These are phyloP conservation scores for Andrena cerasifolii DNA, from an alignment of 1,140 invertebrate genomes.

Conservation along the genomic window DNA sequence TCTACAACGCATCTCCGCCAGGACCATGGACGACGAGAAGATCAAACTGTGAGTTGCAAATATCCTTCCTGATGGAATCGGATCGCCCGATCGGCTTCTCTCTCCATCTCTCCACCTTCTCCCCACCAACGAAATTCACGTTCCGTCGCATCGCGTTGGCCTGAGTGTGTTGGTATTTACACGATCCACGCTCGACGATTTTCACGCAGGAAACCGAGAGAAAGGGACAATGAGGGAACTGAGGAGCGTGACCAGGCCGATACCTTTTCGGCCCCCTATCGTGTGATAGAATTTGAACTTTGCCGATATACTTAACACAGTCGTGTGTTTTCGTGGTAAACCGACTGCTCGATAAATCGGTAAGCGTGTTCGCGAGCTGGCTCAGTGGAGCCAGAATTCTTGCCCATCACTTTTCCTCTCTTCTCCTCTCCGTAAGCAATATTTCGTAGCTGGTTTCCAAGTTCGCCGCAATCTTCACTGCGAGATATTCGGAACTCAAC, in stretches of 20 bases:
- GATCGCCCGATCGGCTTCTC: neutral
- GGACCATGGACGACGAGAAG: conserved; percentile 76
- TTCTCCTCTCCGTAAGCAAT: no score
- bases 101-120: neutral
- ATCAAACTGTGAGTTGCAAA: conserved; percentile 77
- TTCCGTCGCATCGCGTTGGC: neutral
- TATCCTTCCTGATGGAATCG: conserved; percentile 30
- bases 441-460: no score
- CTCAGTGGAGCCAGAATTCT: no score
- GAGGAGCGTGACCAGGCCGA: neutral
- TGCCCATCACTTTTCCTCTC: no score
- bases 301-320: neutral
- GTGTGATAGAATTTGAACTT: no score
- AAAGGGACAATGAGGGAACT: neutral
- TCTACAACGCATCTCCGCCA: conserved; percentile 15
- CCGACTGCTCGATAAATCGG: no score
- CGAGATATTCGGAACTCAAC: no score
- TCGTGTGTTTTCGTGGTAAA: no score
- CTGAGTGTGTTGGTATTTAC: no score
- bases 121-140: neutral
- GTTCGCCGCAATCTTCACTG: no score
- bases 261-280: no score
- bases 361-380: no score
- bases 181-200: neutral
- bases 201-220: neutral